phyloP scores from a whole-genome alignment of 2,888 invertebrate genomes.

The Heliothis peltigera region DNA sequence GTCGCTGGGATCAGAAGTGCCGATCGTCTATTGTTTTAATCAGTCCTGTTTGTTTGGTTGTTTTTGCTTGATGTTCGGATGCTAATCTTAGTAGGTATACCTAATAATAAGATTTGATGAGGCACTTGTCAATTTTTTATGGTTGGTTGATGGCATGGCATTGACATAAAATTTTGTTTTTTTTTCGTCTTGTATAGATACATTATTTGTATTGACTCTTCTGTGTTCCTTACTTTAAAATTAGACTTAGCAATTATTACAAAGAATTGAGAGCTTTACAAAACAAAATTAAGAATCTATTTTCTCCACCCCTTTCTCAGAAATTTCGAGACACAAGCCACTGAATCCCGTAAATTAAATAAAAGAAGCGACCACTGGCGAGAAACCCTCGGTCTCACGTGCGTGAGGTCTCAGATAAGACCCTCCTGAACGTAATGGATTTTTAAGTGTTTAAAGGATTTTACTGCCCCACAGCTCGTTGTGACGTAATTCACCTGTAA shows the following conservation, averaged over 20 bases:
- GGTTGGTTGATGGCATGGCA: too few species aligned
- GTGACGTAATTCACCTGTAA: constrained; percentile 34
- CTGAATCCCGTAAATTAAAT: constrained; percentile 50
- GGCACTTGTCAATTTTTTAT: too few species aligned
- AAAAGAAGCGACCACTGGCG: constrained; percentile 35
- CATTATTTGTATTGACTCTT: too few species aligned
- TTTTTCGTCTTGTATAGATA: too few species aligned
- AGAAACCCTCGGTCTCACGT: constrained; percentile 38
- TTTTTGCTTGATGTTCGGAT: neutral
- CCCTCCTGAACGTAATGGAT: constrained; percentile 52
- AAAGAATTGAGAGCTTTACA: neutral
- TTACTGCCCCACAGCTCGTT: constrained; percentile 39
- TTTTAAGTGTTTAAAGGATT: constrained; percentile 61
- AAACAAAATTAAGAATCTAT: constrained; percentile 17
- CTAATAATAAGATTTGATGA: too few species aligned
- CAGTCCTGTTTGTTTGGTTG: constrained; percentile 20
- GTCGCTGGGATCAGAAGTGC: constrained; percentile 29
- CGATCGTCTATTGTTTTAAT: constrained; percentile 36
- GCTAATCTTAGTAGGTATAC: too few species aligned
- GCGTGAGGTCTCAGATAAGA: constrained; percentile 41
- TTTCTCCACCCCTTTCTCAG: constrained; percentile 5
- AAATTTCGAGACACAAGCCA: constrained; percentile 12
- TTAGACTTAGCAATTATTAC: neutral
- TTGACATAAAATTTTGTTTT: too few species aligned
- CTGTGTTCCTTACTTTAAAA: too few species aligned